Conservation (phyloP, 2,113 vertebrate genomes). For the Apistogramma diplotaenia region DNA sequence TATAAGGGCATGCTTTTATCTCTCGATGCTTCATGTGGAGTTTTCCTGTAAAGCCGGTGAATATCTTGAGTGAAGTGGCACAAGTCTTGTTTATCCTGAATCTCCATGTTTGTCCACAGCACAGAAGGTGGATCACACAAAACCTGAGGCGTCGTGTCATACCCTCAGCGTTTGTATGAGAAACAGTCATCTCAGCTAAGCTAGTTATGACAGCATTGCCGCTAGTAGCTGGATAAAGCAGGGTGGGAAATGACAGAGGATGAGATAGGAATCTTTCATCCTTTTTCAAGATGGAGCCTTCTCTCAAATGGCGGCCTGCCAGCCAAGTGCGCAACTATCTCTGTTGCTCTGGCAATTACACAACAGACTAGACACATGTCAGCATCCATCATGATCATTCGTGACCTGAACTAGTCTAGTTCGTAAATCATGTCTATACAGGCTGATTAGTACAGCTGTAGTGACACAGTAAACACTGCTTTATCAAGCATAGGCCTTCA, state of each 20-base stretch:
- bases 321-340: constrained; percentile 32
- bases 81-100: not conserved
- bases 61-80: not conserved
- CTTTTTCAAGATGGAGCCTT: constrained; percentile 48
- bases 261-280: constrained; percentile 54
- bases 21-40: not conserved
- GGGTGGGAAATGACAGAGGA: constrained; percentile 26
- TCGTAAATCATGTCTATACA: constrained; percentile 11
- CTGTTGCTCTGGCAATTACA: constrained; percentile 18
- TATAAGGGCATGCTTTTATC: not conserved
- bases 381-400: constrained; percentile 46
- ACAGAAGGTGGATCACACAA: not conserved
- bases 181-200: constrained; percentile 42
- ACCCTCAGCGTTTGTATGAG: constrained; percentile 33
- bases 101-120: not conserved
- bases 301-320: constrained; percentile 46
- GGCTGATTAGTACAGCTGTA: not conserved
- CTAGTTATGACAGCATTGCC: not conserved
- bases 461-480: constrained; percentile 3
- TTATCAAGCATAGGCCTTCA: not conserved
- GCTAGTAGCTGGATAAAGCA: constrained; percentile 23
- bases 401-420: constrained; percentile 33
- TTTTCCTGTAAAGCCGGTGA: not conserved
- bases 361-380: constrained; percentile 45
- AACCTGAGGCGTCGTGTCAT: not conserved